Evolutionary conservation across 1,140 invertebrate species (phyloP).

Genomic region (Scaptomyza montana): DNA sequence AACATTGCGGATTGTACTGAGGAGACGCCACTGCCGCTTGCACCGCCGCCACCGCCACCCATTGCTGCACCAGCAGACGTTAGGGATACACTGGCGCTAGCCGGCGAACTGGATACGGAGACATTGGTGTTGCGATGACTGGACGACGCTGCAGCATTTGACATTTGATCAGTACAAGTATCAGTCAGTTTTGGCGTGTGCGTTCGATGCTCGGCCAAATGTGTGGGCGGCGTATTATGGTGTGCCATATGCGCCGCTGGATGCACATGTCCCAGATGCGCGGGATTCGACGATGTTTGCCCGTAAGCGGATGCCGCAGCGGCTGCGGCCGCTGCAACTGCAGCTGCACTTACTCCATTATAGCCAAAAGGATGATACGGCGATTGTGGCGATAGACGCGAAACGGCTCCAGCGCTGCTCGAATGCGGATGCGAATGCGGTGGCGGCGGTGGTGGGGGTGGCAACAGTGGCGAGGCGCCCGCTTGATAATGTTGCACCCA

Average conservation of each 20-base stretch:
- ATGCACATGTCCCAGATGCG: slow-evolving; percentile 54
- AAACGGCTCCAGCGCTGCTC: slow-evolving; percentile 43
- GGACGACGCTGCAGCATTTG: slow-evolving; percentile 56
- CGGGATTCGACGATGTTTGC: slow-evolving; percentile 46
- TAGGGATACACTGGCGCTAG: slow-evolving; percentile 57
- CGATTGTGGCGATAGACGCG: slow-evolving; percentile 65
- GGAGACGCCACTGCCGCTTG: slow-evolving; percentile 48
- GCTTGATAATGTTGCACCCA: slow-evolving; percentile 85
- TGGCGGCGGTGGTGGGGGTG: slow-evolving; percentile 51
- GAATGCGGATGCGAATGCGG: slow-evolving; percentile 42
- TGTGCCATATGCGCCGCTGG: slow-evolving; percentile 48
- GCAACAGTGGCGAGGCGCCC: slow-evolving; percentile 70
- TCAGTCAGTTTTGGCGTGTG: slow-evolving; percentile 78
- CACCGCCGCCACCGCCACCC: slow-evolving; percentile 21
- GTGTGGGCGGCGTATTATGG: slow-evolving; percentile 54
- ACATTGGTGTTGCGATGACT: slow-evolving; percentile 60
- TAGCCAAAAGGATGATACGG: slow-evolving; percentile 75
- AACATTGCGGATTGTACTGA: slow-evolving; percentile 71
- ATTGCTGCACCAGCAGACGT: slow-evolving; percentile 50
- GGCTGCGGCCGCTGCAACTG: slow-evolving; percentile 70
- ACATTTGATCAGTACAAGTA: slow-evolving; percentile 74
- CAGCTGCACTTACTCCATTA: slow-evolving; percentile 73
- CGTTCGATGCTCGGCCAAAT: slow-evolving; percentile 56
- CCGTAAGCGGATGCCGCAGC: slow-evolving; percentile 61
- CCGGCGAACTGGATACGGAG: slow-evolving; percentile 65